These are phyloP conservation scores for Parasteatoda tepidariorum DNA, from an alignment of 1,140 invertebrate genomes.

Conservation along the genomic window DNA sequence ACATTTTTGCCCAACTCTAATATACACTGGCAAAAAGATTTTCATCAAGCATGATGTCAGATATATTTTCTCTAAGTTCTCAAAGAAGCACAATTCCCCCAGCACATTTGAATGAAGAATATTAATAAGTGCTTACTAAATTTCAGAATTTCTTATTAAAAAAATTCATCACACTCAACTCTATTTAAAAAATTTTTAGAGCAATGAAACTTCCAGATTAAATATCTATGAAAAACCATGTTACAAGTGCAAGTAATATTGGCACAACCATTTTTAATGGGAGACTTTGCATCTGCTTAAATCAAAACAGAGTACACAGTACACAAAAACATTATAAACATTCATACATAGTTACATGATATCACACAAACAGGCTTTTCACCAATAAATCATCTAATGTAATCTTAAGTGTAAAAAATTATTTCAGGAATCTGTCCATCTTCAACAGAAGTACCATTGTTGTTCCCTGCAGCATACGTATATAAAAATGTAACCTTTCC, in stretches of 20 bases:
- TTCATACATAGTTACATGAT: neutral
- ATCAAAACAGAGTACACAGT: neutral
- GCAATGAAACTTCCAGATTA: too few relatives aligned
- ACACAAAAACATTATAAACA: neutral
- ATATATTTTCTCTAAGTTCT: too few relatives aligned
- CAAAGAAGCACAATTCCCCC: too few relatives aligned
- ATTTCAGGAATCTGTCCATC: slow-evolving; percentile 92
- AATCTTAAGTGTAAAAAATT: slow-evolving; percentile 77
- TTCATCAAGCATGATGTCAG: too few relatives aligned
- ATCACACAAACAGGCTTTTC: neutral
- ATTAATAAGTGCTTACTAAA: too few relatives aligned
- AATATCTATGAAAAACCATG: too few relatives aligned
- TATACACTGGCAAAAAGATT: too few relatives aligned
- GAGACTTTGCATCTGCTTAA: neutral
- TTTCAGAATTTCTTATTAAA: too few relatives aligned
- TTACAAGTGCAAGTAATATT: slow-evolving; percentile 3
- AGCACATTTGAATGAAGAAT: too few relatives aligned
- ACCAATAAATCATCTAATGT: neutral
- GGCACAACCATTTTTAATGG: slow-evolving; percentile 36
- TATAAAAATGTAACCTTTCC: slow-evolving; percentile 87
- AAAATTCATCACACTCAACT: too few relatives aligned
- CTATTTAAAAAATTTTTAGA: too few relatives aligned
- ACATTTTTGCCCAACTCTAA: too few relatives aligned
- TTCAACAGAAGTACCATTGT: slow-evolving; percentile 90
- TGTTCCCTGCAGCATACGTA: slow-evolving; percentile 86